Percentiles rank a stretch among this genome's conserved stretches.
Evolutionary conservation across 2,888 invertebrate species (phyloP).

Genomic region (Pemphredon lugubris): DNA sequence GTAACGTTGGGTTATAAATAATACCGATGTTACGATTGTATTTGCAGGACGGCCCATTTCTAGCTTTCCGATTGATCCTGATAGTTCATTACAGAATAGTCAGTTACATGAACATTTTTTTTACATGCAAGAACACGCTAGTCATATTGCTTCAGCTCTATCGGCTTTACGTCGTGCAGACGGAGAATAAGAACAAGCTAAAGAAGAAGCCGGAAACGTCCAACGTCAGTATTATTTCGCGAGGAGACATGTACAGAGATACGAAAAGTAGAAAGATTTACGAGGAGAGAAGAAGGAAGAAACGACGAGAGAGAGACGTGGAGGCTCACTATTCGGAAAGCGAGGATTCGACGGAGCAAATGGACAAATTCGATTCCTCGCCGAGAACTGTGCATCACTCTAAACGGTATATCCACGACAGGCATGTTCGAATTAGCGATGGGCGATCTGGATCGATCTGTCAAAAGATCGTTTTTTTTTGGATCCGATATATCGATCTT

Average conservation of each 20-base stretch:
- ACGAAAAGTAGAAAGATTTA: slow-evolving; percentile 39
- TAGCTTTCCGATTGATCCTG: slow-evolving; percentile 92
- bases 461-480: too few species aligned
- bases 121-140: slow-evolving; percentile 94
- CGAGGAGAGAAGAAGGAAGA: slow-evolving; percentile 61
- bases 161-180: slow-evolving; percentile 90
- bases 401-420: slow-evolving; percentile 63
- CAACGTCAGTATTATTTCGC: slow-evolving; percentile 76
- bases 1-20: not conserved
- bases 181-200: slow-evolving; percentile 83
- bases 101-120: slow-evolving; percentile 97
- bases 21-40: not conserved
- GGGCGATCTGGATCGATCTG: too few species aligned
- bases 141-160: slow-evolving; percentile 94
- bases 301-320: slow-evolving; percentile 59
- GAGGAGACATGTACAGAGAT: slow-evolving; percentile 64
- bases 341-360: slow-evolving; percentile 72
- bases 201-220: slow-evolving; percentile 68
- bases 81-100: slow-evolving; percentile 94
- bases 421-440: too few species aligned
- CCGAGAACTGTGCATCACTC: slow-evolving; percentile 48
- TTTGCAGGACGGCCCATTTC: slow-evolving; percentile 91
- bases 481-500: too few species aligned
- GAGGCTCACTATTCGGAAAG: slow-evolving; percentile 67
- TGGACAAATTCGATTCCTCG: slow-evolving; percentile 70